Evolutionary conservation across 2,888 invertebrate species (phyloP), one percentile per base, ranked within the genome.

Genomic region (Eupithecia insigniata): DNA sequence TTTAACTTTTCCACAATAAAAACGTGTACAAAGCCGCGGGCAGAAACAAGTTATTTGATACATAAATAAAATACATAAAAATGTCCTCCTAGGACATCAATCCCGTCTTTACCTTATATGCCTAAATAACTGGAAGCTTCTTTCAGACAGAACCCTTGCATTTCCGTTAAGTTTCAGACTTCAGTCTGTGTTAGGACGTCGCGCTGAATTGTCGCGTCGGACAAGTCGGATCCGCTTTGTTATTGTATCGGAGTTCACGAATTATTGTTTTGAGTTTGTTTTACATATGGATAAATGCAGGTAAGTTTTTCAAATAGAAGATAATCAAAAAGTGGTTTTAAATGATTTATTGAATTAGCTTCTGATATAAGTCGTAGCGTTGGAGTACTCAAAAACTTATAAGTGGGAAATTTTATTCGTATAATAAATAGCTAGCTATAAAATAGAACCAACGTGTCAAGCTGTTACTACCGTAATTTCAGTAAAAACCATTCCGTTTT

Each of bases 101-200:
- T 55, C 55, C 1, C 5, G 55, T 5, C 55, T 26, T 58, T 58
- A 32, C 34, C 16, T 16, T 6, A n/a, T 30, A 55, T n/a, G n/a
- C 10, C n/a, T 7, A 36, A 64, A 39, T 39, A 28, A 28, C 64
- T 65, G 30, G 39, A 60, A 70, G 39, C 30, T 66, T 36, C 30
- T 60, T 70, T 66, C 66, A 70, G 61, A 26, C 66, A 70, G 61
- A 26, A 16, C 46, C 39, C 34, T 66, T 74, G 73, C 73, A 74
- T 61, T 70, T 69, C 46, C 66, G 10, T 66, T 61, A 60, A 71
- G 67, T 43, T 71, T 74, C 73, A 71, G 71, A 32, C 69, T 66
- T 69, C 71, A 74, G 74, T 74, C 71, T 71, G 69, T 69, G 66
- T 69, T 66, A 36, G 62, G 66, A 66, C 64, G 66, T 26, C 71